Conservation (phyloP, 2,113 vertebrate genomes). For the Anolis carolinensis region DNA sequence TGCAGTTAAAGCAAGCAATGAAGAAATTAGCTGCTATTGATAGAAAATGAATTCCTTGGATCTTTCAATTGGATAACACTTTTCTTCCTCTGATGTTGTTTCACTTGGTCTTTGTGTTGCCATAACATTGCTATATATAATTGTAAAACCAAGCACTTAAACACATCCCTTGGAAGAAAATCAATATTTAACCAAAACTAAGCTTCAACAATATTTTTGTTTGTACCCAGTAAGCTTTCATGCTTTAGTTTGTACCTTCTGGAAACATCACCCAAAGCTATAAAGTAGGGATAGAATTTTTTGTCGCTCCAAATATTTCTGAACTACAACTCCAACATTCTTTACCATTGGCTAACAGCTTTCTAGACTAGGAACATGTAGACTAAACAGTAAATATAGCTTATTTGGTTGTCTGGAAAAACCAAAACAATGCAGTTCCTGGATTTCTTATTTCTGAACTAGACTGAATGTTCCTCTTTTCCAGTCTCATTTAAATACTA, state of each 20-base stretch:
- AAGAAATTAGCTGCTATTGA: slow-evolving; percentile 36
- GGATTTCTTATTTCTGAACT: not conserved
- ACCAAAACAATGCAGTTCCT: not conserved
- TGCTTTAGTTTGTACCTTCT: not conserved
- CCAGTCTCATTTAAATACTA: not conserved
- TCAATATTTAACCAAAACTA: slow-evolving; percentile 47
- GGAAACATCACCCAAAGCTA: not conserved
- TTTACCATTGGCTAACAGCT: too few relatives aligned
- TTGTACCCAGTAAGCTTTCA: slow-evolving; percentile 38
- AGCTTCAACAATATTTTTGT: slow-evolving; percentile 39
- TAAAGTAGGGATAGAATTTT: too few relatives aligned
- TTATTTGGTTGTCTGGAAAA: not conserved
- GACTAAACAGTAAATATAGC: too few relatives aligned
- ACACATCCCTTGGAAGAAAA: slow-evolving; percentile 28
- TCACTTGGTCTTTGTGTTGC: slow-evolving; percentile 6
- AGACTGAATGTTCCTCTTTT: not conserved
- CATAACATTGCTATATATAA: not conserved
- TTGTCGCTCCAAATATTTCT: too few relatives aligned
- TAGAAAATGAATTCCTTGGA: not conserved
- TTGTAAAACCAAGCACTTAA: slow-evolving; percentile 26
- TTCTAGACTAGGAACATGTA: not conserved
- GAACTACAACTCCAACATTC: too few relatives aligned
- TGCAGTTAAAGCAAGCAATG: slow-evolving; percentile 36
- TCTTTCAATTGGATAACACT: not conserved
- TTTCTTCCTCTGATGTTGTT: not conserved